Conservation (phyloP, 2,888 invertebrate species). For the Andrena dorsata region DNA sequence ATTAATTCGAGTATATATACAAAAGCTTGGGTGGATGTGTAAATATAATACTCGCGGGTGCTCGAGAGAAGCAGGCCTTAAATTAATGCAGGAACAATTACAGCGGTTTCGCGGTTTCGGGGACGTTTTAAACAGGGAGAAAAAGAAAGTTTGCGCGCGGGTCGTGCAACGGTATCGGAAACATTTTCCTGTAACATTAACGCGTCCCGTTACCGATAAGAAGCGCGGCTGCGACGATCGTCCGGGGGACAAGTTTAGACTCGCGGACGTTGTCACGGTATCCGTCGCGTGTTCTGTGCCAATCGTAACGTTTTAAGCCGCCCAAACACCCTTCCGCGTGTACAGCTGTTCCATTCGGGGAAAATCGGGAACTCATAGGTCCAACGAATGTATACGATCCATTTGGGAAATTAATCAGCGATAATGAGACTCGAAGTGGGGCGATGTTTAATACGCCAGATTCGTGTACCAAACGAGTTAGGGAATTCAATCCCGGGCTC, state of each 20-base stretch:
- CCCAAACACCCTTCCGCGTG: slow-evolving; percentile 21
- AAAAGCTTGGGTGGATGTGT: not conserved
- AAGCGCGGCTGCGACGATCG: slow-evolving; percentile 16
- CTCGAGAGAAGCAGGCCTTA: slow-evolving; percentile 7
- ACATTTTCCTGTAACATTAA: slow-evolving; percentile 4
- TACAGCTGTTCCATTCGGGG: not conserved
- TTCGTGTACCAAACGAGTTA: slow-evolving; percentile 8
- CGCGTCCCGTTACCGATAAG: slow-evolving; percentile 24
- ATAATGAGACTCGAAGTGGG: slow-evolving; percentile 1
- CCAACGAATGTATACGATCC: slow-evolving; percentile 59
- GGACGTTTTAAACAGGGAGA: slow-evolving; percentile 12
- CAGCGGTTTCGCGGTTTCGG: slow-evolving; percentile 7
- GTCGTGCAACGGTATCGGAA: slow-evolving; percentile 36
- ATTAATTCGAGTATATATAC: not conserved
- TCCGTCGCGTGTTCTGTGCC: slow-evolving; percentile 56
- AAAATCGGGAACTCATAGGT: slow-evolving; percentile 26
- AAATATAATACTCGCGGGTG: not conserved
- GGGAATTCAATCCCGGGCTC: too few relatives aligned
- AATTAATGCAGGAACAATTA: not conserved
- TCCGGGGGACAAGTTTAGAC: not conserved
- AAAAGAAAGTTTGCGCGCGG: slow-evolving; percentile 39
- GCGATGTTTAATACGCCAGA: slow-evolving; percentile 15
- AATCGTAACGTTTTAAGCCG: slow-evolving; percentile 48
- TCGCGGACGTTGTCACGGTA: slow-evolving; percentile 7
- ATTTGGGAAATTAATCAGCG: slow-evolving; percentile 17